Evolutionary conservation across 2,888 invertebrate species (phyloP), one percentile per base, ranked within the genome.

Genomic region (Dicyrtomina minuta): DNA sequence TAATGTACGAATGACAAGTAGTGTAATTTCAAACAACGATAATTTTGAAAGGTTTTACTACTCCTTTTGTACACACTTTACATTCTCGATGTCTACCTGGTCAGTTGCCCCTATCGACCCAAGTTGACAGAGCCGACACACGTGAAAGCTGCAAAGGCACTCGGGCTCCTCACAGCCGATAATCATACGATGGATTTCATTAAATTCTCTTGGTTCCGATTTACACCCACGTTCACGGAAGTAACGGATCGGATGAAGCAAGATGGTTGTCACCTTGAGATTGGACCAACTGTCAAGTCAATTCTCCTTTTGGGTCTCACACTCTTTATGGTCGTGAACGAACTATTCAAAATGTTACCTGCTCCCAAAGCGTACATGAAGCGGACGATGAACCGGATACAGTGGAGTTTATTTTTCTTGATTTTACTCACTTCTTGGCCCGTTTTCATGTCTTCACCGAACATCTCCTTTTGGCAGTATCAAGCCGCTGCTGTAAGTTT

Each of bases 391-490:
- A 77, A 77, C 26, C 51, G 71, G 27, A 58, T 74, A 12, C 75
- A 75, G 20, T 76, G 75, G 77, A 70, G 72, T 2, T 61, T 76
- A 17, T 77, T 77, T 67, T 70, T 77, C 22, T 75, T 77, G 62
- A 76, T 77, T 59, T 74, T 74, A 20, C 58, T 77, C 0, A 77
- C 77, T 1, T 74, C 76, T 1, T 77, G 77, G 77, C 77, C 77
- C 15, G 75, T 75, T 0, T 77, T 77, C 70, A 77, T 77, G 77
- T 44, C 72, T 1, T 69, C 74, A 49, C 75, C 74, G 2, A 75
- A 75, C 27, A 77, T 77, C 20, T 74, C 72, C 56, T 77, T 77
- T 66, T 76, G 77, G 77, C 75, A 77, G 68, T 77, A 77, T 64
- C 77, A 77, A 39, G 75, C 75, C 6, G 74, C 75, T 15, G 75